Percentiles rank a stretch among this genome's conserved stretches.
Conservation (phyloP, 2,113 vertebrate genomes). For the Oncorhynchus keta region DNA sequence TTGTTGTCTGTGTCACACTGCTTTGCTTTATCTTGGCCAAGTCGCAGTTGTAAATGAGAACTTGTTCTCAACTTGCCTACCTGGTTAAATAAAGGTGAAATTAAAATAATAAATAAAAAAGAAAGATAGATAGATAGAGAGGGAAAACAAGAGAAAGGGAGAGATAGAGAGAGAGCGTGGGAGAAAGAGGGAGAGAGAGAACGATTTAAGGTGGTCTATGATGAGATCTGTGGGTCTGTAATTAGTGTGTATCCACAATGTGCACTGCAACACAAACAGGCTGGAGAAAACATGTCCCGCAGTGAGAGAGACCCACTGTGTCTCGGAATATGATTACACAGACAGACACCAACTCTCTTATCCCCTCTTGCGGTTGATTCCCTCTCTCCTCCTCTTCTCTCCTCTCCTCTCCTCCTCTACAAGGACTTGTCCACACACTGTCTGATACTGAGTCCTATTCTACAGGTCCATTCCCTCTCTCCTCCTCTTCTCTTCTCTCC, state of each 20-base stretch:
- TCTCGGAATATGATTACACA: neutral
- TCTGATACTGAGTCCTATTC: neutral
- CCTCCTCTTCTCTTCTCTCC: too few relatives aligned
- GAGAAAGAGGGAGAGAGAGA: neutral
- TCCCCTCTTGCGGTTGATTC: too few relatives aligned
- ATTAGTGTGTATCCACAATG: conserved; percentile 23
- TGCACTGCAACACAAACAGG: conserved; percentile 3
- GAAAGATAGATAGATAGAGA: too few relatives aligned
- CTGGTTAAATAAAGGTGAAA: too few relatives aligned
- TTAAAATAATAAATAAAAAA: too few relatives aligned
- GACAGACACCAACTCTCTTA: neutral
- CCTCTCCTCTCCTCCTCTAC: too few relatives aligned
- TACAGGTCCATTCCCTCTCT: too few relatives aligned
- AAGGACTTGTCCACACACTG: neutral
- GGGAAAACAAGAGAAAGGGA: neutral
- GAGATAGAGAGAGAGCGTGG: too few relatives aligned
- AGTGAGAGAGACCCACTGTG: neutral
- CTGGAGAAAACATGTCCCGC: conserved; percentile 15
- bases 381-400: neutral
- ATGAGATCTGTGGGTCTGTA: conserved; percentile 39
- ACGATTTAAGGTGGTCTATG: conserved; percentile 16
- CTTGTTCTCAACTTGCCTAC: too few relatives aligned
- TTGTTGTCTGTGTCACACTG: too few relatives aligned
- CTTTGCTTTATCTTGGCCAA: too few relatives aligned
- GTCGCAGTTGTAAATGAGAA: too few relatives aligned